These are phyloP conservation scores for Ethmia dodecea DNA, from an alignment of 2,888 invertebrate genomes.

Conservation along the genomic window DNA sequence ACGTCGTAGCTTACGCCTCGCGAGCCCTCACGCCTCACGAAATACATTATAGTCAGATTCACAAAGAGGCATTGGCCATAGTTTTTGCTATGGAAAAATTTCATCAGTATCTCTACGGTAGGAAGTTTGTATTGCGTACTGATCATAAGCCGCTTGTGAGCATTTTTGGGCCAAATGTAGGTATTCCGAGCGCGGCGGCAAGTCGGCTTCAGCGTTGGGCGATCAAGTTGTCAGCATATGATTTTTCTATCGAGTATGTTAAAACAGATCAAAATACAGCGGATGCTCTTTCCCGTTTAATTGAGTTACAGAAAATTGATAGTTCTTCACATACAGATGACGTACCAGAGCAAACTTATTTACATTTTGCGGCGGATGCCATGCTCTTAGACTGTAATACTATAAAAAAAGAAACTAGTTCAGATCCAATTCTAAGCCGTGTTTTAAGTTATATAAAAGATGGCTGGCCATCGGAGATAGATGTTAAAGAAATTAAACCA, in stretches of 20 bases:
- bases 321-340: too few species aligned
- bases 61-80: constrained; percentile 4
- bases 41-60: neutral
- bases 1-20: constrained; percentile 9
- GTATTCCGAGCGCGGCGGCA: constrained; percentile 8
- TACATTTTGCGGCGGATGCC: too few species aligned
- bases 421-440: too few species aligned
- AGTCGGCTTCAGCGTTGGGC: constrained; percentile 11
- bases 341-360: too few species aligned
- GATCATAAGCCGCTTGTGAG: constrained; percentile 8
- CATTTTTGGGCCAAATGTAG: constrained; percentile 6
- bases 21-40: constrained; percentile 4
- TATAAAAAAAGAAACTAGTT: too few species aligned
- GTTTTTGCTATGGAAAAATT: constrained; percentile 7
- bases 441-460: too few species aligned
- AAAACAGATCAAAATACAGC: constrained; percentile 5
- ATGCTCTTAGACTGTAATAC: too few species aligned
- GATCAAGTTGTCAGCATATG: constrained; percentile 5
- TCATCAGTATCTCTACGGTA: constrained; percentile 12
- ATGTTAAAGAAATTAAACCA: too few species aligned
- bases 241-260: constrained; percentile 9
- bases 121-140: constrained; percentile 6
- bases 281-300: neutral
- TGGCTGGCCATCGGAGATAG: too few species aligned
- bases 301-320: too few species aligned